Evolutionary conservation across 2,113 vertebrate genomes (phyloP).

Genomic region (Myxocyprinus asiaticus): DNA sequence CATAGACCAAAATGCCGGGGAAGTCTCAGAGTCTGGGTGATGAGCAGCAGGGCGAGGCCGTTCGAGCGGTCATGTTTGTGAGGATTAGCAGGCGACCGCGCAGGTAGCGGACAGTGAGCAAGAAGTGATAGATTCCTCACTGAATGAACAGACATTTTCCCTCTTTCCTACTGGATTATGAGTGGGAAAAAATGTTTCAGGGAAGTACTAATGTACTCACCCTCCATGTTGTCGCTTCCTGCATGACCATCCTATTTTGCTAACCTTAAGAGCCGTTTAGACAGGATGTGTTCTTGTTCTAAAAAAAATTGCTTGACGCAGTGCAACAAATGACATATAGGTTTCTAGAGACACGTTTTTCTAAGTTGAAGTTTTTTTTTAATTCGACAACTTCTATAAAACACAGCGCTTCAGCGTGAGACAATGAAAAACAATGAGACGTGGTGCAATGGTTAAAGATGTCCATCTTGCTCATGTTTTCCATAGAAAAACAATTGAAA

Average conservation of each 20-base stretch:
- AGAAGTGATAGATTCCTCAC: constrained; percentile 55
- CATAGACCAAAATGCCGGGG: constrained; percentile 1
- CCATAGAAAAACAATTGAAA: too few relatives aligned
- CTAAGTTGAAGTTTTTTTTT: too few relatives aligned
- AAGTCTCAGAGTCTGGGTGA: neutral
- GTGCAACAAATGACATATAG: neutral
- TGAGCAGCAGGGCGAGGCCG: neutral
- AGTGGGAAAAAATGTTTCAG: neutral
- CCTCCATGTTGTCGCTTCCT: neutral
- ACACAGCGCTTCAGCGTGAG: too few relatives aligned
- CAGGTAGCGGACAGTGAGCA: constrained; percentile 35
- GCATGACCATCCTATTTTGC: neutral
- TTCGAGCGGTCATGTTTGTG: constrained; percentile 16
- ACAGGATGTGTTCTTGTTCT: too few relatives aligned
- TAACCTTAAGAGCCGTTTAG: neutral
- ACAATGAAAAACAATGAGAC: too few relatives aligned
- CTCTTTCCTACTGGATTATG: constrained; percentile 1
- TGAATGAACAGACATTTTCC: constrained; percentile 31
- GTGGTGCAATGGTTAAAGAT: too few relatives aligned
- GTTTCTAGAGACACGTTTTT: too few relatives aligned
- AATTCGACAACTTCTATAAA: too few relatives aligned
- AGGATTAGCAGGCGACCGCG: neutral
- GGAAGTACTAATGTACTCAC: neutral
- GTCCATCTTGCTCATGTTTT: too few relatives aligned
- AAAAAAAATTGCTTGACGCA: too few relatives aligned